Evolutionary conservation across 2,113 vertebrate genomes (phyloP).

Genomic region (Nibea albiflora): DNA sequence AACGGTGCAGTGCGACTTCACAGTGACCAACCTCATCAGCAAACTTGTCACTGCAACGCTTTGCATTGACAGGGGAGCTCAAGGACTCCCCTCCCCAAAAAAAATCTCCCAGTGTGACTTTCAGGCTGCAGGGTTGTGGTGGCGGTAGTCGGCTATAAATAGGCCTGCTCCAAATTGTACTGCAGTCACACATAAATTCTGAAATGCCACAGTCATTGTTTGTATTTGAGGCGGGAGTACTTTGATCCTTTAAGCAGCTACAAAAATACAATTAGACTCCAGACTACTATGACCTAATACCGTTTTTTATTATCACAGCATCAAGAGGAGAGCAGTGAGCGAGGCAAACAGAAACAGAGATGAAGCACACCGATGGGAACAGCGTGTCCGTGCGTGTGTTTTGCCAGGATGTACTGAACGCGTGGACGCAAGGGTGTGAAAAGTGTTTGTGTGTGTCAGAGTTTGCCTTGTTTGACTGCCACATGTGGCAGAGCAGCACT

Average conservation of each 20-base stretch:
- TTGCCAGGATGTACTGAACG: conserved; percentile 20
- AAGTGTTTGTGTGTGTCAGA: conserved; percentile 50
- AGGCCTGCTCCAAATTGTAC: conserved; percentile 75
- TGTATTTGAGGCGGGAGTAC: conserved; percentile 16
- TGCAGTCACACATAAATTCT: conserved; percentile 75
- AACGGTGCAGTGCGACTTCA: conserved; percentile 69
- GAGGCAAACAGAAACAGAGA: conserved; percentile 4
- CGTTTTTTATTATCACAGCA: neutral
- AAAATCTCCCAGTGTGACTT: conserved; percentile 77
- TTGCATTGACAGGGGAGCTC: conserved; percentile 68
- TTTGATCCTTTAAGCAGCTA: conserved; percentile 15
- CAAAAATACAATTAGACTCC: neutral
- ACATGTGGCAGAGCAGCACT: conserved; percentile 19
- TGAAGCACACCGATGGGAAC: neutral
- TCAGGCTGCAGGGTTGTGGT: conserved; percentile 72
- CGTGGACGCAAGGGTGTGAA: conserved; percentile 9
- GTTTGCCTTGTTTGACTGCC: conserved; percentile 47
- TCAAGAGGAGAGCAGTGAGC: neutral
- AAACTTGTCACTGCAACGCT: conserved; percentile 77
- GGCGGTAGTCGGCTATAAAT: conserved; percentile 75
- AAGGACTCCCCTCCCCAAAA: conserved; percentile 66
- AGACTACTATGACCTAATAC: neutral
- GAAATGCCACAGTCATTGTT: conserved; percentile 56
- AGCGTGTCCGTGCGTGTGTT: conserved; percentile 5
- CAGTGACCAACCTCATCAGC: conserved; percentile 71